phyloP scores from a whole-genome alignment of 2,797 vertebrate genomes.

The Botia almorhae region DNA sequence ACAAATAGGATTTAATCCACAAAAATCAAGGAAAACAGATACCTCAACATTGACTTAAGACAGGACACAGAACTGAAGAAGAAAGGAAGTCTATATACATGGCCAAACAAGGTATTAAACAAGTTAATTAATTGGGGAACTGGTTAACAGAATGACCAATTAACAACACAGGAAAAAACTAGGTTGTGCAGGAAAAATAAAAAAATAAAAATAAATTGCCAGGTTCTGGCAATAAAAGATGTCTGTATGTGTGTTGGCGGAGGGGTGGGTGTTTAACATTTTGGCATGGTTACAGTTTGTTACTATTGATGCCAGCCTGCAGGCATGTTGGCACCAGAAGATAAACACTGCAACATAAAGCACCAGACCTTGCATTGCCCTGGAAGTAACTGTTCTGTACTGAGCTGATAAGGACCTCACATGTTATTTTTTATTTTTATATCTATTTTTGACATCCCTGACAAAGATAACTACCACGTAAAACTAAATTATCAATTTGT shows the following conservation, averaged over 20 bases:
- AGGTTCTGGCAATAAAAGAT: constrained; percentile 43
- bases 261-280: constrained; percentile 29
- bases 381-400: not conserved
- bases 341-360: constrained; percentile 39
- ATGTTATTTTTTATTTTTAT: not conserved
- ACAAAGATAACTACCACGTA: not conserved
- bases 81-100: no score
- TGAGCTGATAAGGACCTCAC: constrained; percentile 20
- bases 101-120: no score
- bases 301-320: constrained; percentile 33
- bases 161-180: no score
- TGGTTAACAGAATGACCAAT: no score
- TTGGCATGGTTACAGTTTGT: constrained; percentile 54
- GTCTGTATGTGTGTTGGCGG: constrained; percentile 34
- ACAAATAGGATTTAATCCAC: no score
- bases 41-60: no score
- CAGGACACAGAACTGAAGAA: no score
- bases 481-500: not conserved
- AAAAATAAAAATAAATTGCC: no score
- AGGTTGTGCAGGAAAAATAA: no score
- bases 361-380: constrained; percentile 7
- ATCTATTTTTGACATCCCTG: not conserved
- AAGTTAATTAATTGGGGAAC: no score
- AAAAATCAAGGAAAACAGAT: no score
- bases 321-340: constrained; percentile 37